Percentiles rank a stretch among this genome's conserved stretches.
These are phyloP conservation scores for Oreochromis spilurus DNA, from an alignment of 2,113 vertebrate genomes.

Conservation along the genomic window DNA sequence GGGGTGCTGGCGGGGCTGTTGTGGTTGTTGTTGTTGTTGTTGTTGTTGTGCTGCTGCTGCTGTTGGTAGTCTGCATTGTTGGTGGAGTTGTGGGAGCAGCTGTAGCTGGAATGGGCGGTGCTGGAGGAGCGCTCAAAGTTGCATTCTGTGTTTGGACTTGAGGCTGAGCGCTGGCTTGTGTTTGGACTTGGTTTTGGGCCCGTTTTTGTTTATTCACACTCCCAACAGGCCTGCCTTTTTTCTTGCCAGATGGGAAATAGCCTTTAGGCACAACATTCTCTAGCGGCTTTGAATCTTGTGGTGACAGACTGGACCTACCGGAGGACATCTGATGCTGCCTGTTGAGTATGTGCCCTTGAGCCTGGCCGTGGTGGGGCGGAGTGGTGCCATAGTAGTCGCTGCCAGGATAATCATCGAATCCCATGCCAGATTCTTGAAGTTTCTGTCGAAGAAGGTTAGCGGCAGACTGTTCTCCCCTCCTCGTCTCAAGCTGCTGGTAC, in stretches of 20 bases:
- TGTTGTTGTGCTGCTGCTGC: not conserved
- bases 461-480: conserved; percentile 75
- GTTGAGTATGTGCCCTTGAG: conserved; percentile 67
- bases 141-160: conserved; percentile 48
- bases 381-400: conserved; percentile 71
- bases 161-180: conserved; percentile 54
- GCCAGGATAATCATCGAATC: conserved; percentile 72
- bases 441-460: conserved; percentile 75
- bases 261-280: conserved; percentile 84
- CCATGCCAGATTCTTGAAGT: conserved; percentile 73
- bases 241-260: conserved; percentile 98
- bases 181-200: conserved; percentile 69
- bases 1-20: not conserved
- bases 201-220: conserved; percentile 97
- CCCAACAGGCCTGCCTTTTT: conserved; percentile 93
- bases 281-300: conserved; percentile 61
- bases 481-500: conserved; percentile 76
- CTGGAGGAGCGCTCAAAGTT: not conserved
- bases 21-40: not conserved
- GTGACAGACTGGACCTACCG: conserved; percentile 55
- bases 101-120: conserved; percentile 21
- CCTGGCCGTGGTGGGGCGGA: conserved; percentile 64
- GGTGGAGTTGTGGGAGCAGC: conserved; percentile 4
- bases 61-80: not conserved
- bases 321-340: conserved; percentile 68